phyloP scores from a whole-genome alignment of 2,113 vertebrate genomes.

The Lamprologus lemairii region DNA sequence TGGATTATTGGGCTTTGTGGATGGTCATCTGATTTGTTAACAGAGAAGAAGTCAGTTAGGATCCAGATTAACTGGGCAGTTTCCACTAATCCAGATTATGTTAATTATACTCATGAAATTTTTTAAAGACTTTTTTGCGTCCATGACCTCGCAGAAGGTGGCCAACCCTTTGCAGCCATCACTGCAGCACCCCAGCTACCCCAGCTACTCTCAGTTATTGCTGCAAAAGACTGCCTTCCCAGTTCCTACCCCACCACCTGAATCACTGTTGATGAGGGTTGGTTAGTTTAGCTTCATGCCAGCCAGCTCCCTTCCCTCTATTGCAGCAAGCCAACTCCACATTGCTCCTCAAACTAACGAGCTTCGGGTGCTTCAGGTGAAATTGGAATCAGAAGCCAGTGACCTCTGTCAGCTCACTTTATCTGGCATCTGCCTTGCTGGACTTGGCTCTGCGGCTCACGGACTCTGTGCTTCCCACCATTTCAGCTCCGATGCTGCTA shows the following conservation, averaged over 20 bases:
- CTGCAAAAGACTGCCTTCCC: neutral
- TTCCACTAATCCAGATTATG: neutral
- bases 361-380: neutral
- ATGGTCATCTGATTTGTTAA: neutral
- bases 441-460: neutral
- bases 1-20: neutral
- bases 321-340: neutral
- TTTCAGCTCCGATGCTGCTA: neutral
- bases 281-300: neutral
- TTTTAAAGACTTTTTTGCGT: neutral
- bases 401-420: neutral
- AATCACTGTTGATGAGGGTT: neutral
- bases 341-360: neutral
- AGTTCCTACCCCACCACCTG: neutral
- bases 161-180: neutral
- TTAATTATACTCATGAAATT: neutral
- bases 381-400: neutral
- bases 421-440: neutral
- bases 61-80: neutral
- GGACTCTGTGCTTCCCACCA: neutral
- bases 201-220: neutral
- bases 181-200: neutral
- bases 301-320: neutral
- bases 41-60: neutral
- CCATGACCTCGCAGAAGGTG: neutral